These are phyloP conservation scores for Calameuta idolon DNA, from an alignment of 2,888 invertebrate genomes.

Conservation along the genomic window DNA sequence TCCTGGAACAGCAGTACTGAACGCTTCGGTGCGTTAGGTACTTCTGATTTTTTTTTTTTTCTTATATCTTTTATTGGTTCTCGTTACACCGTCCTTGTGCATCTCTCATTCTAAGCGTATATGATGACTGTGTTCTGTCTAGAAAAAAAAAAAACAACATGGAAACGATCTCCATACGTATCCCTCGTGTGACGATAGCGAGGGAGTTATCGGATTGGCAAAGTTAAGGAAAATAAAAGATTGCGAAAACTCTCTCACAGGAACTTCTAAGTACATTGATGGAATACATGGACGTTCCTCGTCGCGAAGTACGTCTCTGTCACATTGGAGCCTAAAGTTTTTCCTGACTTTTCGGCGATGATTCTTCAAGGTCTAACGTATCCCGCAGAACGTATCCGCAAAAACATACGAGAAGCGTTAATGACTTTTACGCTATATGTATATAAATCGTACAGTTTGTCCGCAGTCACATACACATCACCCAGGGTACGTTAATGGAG, in stretches of 20 bases:
- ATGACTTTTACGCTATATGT: neutral
- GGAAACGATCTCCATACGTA: neutral
- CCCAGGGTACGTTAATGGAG: neutral
- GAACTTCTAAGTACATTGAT: neutral
- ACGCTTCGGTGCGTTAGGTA: neutral
- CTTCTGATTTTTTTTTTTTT: neutral
- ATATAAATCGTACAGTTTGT: neutral
- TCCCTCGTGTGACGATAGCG: neutral
- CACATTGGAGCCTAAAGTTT: neutral
- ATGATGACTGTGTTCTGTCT: neutral
- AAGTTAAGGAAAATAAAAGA: neutral
- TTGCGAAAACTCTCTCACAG: neutral
- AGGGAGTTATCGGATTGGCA: neutral
- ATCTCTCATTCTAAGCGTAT: neutral
- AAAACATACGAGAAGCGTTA: neutral
- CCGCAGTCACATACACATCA: neutral
- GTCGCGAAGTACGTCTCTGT: neutral
- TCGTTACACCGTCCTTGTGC: neutral
- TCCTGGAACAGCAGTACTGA: neutral
- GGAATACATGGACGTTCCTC: neutral
- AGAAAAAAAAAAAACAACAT: neutral
- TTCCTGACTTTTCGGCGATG: neutral
- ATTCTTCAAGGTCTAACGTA: neutral
- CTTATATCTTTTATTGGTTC: neutral
- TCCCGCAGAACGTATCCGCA: neutral